Base-by-base conservation (phyloP, 2,888 invertebrate genomes). In the Andrena bicolor region DNA sequence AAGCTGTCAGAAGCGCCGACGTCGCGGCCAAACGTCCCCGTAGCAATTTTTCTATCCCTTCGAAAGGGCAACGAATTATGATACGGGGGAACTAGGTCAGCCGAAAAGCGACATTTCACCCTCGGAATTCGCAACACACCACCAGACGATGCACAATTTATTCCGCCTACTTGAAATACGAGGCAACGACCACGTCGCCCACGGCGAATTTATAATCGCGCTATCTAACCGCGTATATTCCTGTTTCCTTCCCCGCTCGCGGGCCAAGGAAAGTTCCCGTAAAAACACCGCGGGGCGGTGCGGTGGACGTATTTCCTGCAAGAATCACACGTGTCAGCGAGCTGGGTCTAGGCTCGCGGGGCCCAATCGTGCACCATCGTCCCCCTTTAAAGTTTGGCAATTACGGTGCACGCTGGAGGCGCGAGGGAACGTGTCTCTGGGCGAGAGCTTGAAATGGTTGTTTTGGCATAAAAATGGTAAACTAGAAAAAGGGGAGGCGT, bases 371-470 rank as follows among this genome's bases (percentile, higher is more conserved):
- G 58, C 23, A 16, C 48, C 35, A 2, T 23, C 30, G 26, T 56
- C 68, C 72, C 64, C 79, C 60, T 85, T 85, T 49, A 76, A 85
- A 85, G 71, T 85, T 85, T 61, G 73, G 66, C 74, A 65, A 85
- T 85, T 85, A 79, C 76, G 13, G 53, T 32, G 20, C 28, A 13
- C 64, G 53, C 51, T 20, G 30, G 6, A 20, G 16, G 6, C 13
- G 13, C 16, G 35, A 20, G 28, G 51, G 7, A 48, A 20, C 23
- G 66, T 20, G 66, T 68, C 13, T 5, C 30, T 28, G 20, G 51
- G 23, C 23, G 20, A 5, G n/a, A 5, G 49, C 23, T 23, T 20
- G 2, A 41, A 56, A 28, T 4, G 20, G 28, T 63, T 53, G 13
- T 8, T 35, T 56, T 23, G 23, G 53, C 53, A 32, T 76, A 41